These are phyloP conservation scores for Pipistrellus pipistrellus DNA, from an alignment of 2,797 vertebrate species.

Conservation along the genomic window DNA sequence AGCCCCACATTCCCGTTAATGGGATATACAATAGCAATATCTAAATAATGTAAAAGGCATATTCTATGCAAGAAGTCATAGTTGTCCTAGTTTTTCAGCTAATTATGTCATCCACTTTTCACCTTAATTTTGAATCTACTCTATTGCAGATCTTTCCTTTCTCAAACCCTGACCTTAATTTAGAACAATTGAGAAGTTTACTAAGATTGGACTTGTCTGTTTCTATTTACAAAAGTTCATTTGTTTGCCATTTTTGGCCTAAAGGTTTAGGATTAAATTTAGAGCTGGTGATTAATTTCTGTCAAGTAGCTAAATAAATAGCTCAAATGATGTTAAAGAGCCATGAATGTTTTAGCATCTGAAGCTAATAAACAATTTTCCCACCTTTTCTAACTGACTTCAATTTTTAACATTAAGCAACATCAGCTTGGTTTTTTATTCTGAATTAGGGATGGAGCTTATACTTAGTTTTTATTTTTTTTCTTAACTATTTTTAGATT, in stretches of 20 bases:
- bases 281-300: conserved; percentile 19
- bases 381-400: not conserved
- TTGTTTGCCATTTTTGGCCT: not conserved
- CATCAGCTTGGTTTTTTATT: not conserved
- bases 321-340: not conserved
- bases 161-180: not conserved
- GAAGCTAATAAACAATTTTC: not conserved
- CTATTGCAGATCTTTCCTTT: not conserved
- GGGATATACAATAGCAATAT: not conserved
- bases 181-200: conserved; percentile 7
- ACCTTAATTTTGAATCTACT: not conserved
- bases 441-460: not conserved
- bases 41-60: conserved; percentile 47
- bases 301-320: not conserved
- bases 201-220: not conserved
- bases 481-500: not conserved
- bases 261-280: not conserved
- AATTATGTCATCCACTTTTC: not conserved
- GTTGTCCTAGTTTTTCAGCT: not conserved
- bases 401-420: not conserved
- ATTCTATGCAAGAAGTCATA: conserved; percentile 8
- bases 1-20: not conserved
- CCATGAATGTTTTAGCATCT: not conserved
- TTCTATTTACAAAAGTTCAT: conserved; percentile 26
- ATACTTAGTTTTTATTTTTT: not conserved